Percentiles rank a stretch among this genome's conserved stretches.
Evolutionary conservation across 2,888 invertebrate genomes (phyloP).

Genomic region (Tipula vernalis): DNA sequence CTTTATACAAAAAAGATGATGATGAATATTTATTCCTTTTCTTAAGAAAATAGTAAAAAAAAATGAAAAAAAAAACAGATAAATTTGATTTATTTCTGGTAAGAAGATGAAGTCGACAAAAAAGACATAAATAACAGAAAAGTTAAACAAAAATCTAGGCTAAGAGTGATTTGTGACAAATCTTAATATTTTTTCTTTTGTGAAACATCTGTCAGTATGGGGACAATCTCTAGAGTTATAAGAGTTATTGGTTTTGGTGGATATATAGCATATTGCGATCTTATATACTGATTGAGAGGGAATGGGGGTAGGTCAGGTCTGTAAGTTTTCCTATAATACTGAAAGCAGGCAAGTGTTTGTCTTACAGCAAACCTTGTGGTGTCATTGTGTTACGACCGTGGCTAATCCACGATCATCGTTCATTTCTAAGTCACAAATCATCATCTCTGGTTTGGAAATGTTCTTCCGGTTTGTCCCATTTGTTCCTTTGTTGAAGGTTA

Average conservation of each 20-base stretch:
- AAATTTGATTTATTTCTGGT: not conserved
- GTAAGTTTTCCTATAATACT: no score
- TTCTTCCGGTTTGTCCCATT: no score
- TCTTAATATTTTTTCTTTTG: not conserved
- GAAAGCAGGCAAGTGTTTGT: no score
- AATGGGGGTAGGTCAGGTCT: no score
- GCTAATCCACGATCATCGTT: no score
- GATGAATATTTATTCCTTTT: not conserved
- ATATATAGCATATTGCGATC: no score
- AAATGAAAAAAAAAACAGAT: not conserved
- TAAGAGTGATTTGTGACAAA: slow-evolving; percentile 4
- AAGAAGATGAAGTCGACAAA: not conserved
- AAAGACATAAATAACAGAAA: not conserved
- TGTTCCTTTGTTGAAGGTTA: no score
- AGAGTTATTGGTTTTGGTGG: not conserved
- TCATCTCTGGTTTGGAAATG: no score
- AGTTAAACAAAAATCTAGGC: not conserved
- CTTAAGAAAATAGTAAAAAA: not conserved
- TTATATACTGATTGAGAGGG: no score
- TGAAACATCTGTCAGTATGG: not conserved
- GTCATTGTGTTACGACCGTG: no score
- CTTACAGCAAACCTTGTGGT: no score
- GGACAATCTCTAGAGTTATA: not conserved
- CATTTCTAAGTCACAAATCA: no score
- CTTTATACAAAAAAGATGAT: not conserved